phyloP scores from a whole-genome alignment of 2,888 invertebrate genomes.

The Sarcophaga subvicina region DNA sequence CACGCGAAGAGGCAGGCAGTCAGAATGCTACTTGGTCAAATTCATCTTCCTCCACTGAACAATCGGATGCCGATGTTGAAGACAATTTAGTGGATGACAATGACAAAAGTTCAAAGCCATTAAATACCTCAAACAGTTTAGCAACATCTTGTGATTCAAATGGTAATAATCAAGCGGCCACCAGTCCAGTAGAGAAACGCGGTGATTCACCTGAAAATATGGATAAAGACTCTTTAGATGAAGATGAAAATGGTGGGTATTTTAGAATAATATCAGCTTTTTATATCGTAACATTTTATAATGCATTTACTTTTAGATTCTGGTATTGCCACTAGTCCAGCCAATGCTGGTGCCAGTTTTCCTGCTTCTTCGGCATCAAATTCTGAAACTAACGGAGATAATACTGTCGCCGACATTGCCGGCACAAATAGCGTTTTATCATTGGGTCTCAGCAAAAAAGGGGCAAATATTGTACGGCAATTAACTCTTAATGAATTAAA shows the following conservation, averaged over 20 bases:
- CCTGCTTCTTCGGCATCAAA: slow-evolving; percentile 70
- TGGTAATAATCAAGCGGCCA: slow-evolving; percentile 77
- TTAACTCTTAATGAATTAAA: slow-evolving; percentile 71
- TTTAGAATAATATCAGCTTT: neutral
- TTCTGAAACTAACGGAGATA: slow-evolving; percentile 71
- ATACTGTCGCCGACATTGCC: slow-evolving; percentile 52
- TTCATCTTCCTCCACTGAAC: slow-evolving; percentile 84
- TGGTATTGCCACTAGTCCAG: slow-evolving; percentile 81
- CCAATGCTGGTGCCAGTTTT: slow-evolving; percentile 72
- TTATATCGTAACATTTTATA: slow-evolving; percentile 5
- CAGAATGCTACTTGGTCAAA: slow-evolving; percentile 61
- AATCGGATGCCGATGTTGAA: slow-evolving; percentile 91
- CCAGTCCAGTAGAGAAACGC: slow-evolving; percentile 82
- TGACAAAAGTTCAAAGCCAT: slow-evolving; percentile 72
- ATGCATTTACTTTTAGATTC: slow-evolving; percentile 75
- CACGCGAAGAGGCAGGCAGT: slow-evolving; percentile 60
- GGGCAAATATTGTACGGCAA: slow-evolving; percentile 78
- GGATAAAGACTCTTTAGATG: slow-evolving; percentile 83
- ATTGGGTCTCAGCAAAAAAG: slow-evolving; percentile 79
- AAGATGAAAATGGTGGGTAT: slow-evolving; percentile 82
- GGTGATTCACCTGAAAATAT: slow-evolving; percentile 84
- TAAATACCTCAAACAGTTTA: slow-evolving; percentile 55
- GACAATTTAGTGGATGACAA: slow-evolving; percentile 87
- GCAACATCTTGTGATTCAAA: slow-evolving; percentile 75
- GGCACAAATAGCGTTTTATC: slow-evolving; percentile 75